These are phyloP conservation scores for Pelecanus crispus DNA, from an alignment of 2,113 vertebrate species.

Conservation along the genomic window DNA sequence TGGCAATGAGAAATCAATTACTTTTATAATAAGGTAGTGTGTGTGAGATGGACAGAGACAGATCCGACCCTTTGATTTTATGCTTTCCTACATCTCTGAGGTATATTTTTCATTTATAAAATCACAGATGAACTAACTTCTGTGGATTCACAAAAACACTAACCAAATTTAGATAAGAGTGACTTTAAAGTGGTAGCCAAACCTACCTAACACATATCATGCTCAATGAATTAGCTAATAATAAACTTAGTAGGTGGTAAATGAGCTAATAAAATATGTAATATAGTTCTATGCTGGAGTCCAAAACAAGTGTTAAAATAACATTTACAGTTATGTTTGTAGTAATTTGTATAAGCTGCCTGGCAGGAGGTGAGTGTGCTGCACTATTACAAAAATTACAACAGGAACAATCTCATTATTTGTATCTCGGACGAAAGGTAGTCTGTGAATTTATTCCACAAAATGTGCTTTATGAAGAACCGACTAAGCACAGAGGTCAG, in stretches of 20 bases:
- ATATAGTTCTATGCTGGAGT: constrained; percentile 73
- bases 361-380: constrained; percentile 8
- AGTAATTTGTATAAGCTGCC: constrained; percentile 54
- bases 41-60: neutral
- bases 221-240: constrained; percentile 69
- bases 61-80: neutral
- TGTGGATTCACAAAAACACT: neutral
- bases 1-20: constrained; percentile 13
- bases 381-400: constrained; percentile 25
- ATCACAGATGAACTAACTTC: neutral
- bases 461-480: neutral
- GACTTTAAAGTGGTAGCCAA: constrained; percentile 10
- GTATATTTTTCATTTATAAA: neutral
- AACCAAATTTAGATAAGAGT: neutral
- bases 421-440: neutral
- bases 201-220: constrained; percentile 17
- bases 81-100: neutral
- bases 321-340: constrained; percentile 58
- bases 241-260: constrained; percentile 68
- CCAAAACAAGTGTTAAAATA: constrained; percentile 68
- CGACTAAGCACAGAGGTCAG: neutral
- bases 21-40: neutral
- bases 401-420: constrained; percentile 39
- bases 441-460: neutral
- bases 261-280: constrained; percentile 75